phyloP scores from a whole-genome alignment of 2,888 invertebrate species.

The Aromia moschata region DNA sequence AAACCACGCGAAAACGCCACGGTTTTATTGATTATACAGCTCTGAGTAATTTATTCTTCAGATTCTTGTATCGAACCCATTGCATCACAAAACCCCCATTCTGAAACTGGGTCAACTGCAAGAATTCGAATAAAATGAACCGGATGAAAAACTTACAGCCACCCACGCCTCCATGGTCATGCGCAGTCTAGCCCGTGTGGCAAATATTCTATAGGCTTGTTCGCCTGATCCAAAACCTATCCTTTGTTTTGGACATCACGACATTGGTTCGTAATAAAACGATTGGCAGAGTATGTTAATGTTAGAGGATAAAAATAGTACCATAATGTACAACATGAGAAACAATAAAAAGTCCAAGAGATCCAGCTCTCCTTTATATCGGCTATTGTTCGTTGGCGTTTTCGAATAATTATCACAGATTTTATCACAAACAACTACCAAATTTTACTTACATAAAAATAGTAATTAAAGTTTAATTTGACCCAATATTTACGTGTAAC shows the following conservation, averaged over 20 bases:
- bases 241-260: constrained; percentile 35
- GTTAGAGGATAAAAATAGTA: background rate
- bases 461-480: too few species aligned
- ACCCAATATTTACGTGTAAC: too few species aligned
- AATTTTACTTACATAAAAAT: too few species aligned
- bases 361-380: background rate
- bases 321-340: background rate
- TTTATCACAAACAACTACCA: too few species aligned
- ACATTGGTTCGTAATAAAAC: constrained; percentile 19
- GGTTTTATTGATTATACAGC: too few species aligned
- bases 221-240: constrained; percentile 21
- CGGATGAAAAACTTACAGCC: constrained; percentile 54
- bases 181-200: constrained; percentile 22
- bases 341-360: background rate
- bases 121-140: constrained; percentile 58
- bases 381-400: background rate
- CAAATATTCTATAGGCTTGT: constrained; percentile 27
- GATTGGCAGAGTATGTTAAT: constrained; percentile 10
- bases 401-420: too few species aligned
- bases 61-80: constrained; percentile 7
- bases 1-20: too few species aligned
- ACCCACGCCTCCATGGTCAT: constrained; percentile 50
- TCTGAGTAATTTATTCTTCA: constrained; percentile 7
- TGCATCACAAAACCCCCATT: constrained; percentile 55
- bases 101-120: constrained; percentile 57